phyloP scores from a whole-genome alignment of 2,797 vertebrate genomes.

The Synanceia verrucosa region DNA sequence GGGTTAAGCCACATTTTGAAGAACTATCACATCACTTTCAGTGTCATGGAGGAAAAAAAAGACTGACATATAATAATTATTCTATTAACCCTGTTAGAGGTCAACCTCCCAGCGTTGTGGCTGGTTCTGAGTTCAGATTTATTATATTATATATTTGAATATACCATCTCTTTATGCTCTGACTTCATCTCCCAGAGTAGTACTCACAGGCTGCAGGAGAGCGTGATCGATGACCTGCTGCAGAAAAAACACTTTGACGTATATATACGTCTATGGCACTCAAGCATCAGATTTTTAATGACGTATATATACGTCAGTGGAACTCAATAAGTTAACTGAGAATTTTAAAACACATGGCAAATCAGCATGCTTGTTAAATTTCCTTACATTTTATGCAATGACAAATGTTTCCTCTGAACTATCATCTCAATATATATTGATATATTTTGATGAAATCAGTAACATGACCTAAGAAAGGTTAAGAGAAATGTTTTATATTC shows the following conservation, averaged over 20 bases:
- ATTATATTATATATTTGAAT: no score
- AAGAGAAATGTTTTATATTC: slow-evolving; percentile 38
- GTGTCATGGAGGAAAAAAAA: not conserved
- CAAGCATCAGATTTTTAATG: no score
- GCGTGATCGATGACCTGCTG: no score
- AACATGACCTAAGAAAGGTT: slow-evolving; percentile 33
- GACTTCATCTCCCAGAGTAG: no score
- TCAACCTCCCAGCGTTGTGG: not conserved
- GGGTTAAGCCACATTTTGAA: not conserved
- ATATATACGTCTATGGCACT: no score
- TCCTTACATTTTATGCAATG: slow-evolving; percentile 17
- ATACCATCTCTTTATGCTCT: no score
- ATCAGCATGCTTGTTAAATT: slow-evolving; percentile 3
- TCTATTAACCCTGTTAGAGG: slow-evolving; percentile 2
- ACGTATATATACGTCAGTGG: no score
- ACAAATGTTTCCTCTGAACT: slow-evolving; percentile 11
- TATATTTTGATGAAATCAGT: slow-evolving; percentile 27
- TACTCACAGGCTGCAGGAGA: no score
- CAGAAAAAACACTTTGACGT: no score
- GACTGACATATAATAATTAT: not conserved
- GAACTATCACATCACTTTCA: slow-evolving; percentile 1
- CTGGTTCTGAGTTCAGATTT: no score
- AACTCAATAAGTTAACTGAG: no score
- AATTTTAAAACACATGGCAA: not conserved
- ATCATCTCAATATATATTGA: slow-evolving; percentile 19